Base-by-base conservation (phyloP, 1,140 invertebrate species). In the Druon quercuslanigerum region DNA sequence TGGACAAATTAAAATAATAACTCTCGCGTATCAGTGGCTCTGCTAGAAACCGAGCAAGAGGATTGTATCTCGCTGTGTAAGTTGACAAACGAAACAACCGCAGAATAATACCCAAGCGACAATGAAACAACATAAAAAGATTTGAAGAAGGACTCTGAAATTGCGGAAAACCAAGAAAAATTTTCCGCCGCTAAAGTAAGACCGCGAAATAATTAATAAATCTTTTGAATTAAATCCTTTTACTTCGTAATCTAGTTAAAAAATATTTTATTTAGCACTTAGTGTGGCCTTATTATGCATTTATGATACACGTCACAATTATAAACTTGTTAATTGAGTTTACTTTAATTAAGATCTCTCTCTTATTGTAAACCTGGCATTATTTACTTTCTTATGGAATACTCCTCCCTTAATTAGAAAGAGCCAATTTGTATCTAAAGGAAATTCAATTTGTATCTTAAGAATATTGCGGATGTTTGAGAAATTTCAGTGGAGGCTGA, bases 71-170 rank as follows among this genome's bases (percentile, higher is more conserved):
- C 76, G 50, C 52, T 70, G 51, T 57, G 75, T 66, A 70, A 73
- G 72, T 72, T 54, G 40, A 54, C 50, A 51, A 60, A 71, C 77
- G 79, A 82, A 78, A 76, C 74, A 73, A 71, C 78, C 75, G 77
- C 77, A 81, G 73, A 79, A 66, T 85, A 86, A 86, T 85, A 86
- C 84, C 84, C 84, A 82, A 77, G 82, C 78, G 82, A 82, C 60
- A 66, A 66, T 66, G 60, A 66, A 66, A 81, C 81, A 81, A 66
- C 25, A 40, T 66, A 66, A 66, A 66, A 66, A 66, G 25, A 66
- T 66, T 66, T 40, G 13, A 66, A n/a, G 33, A 40, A 66, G 20
- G 25, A 66, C 14, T 40, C 25, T 40, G 25, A 66, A 66, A 66
- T 66, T 66, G 33, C 57, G 60, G n/a, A 66, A 66, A 66, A 66